These are phyloP conservation scores for Crenuchus spilurus DNA, from an alignment of 2,797 vertebrate species.

Conservation along the genomic window DNA sequence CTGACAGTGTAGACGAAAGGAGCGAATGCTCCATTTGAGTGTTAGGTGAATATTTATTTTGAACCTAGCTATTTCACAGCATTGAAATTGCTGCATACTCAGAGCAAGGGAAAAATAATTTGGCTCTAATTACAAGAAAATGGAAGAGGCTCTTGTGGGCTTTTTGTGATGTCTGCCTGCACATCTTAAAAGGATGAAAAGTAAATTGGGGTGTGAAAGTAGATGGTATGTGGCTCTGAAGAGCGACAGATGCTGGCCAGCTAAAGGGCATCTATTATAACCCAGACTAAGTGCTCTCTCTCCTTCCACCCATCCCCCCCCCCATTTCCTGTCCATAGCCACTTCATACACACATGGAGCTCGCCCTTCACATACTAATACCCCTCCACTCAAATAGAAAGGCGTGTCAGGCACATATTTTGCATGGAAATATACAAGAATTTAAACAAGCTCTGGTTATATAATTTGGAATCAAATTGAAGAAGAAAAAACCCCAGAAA, in stretches of 20 bases:
- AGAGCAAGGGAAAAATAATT: slow-evolving; percentile 10
- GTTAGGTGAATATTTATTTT: slow-evolving; percentile 46
- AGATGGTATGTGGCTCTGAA: slow-evolving; percentile 35
- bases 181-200: slow-evolving; percentile 43
- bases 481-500: too few relatives aligned
- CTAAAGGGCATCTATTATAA: slow-evolving; percentile 53
- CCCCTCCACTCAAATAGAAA: not conserved
- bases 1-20: slow-evolving; percentile 7
- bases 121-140: slow-evolving; percentile 55
- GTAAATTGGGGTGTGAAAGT: slow-evolving; percentile 46
- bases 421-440: not conserved
- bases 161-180: slow-evolving; percentile 34
- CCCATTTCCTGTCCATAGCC: slow-evolving; percentile 18
- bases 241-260: slow-evolving; percentile 37
- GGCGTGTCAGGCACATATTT: not conserved
- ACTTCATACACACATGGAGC: slow-evolving; percentile 20
- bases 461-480: not conserved
- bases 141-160: slow-evolving; percentile 38
- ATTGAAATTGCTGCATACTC: slow-evolving; percentile 6
- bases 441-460: not conserved
- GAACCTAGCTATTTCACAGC: slow-evolving; percentile 25
- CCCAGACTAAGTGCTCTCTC: slow-evolving; percentile 41
- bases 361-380: slow-evolving; percentile 30
- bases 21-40: slow-evolving; percentile 2
- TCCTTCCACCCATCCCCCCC: slow-evolving; percentile 29